Conservation (phyloP, 2,797 vertebrate species). For the Amblyopsis hoosieri region DNA sequence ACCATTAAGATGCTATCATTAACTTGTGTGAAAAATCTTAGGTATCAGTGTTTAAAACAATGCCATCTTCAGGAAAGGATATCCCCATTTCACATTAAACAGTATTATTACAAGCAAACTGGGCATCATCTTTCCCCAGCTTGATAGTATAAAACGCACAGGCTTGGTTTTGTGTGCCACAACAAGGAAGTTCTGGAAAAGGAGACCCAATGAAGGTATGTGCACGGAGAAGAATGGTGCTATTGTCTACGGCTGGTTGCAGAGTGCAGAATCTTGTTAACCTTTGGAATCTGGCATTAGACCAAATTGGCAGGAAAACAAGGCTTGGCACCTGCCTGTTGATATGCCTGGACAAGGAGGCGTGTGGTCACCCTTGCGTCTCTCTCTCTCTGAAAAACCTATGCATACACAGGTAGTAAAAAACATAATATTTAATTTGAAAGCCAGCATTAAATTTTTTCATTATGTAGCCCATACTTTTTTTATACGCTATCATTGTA, state of each 20-base stretch:
- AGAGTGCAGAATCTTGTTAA: constrained; percentile 71
- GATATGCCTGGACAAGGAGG: constrained; percentile 57
- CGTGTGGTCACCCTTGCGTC: constrained; percentile 48
- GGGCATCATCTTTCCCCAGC: constrained; percentile 45
- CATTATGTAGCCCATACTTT: too few species aligned
- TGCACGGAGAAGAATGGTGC: constrained; percentile 61
- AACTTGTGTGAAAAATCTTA: too few species aligned
- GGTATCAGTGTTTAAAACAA: constrained; percentile 1
- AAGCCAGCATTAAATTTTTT: constrained; percentile 3
- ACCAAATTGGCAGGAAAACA: constrained; percentile 58
- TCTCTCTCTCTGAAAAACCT: constrained; percentile 13
- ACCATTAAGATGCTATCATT: too few species aligned
- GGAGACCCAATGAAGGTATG: constrained; percentile 61
- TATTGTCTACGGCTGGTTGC: constrained; percentile 65
- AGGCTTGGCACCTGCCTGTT: constrained; percentile 64
- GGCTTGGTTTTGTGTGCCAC: constrained; percentile 57
- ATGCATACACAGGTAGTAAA: constrained; percentile 7
- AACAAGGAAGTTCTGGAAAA: constrained; percentile 56
- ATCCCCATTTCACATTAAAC: constrained; percentile 25
- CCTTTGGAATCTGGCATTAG: constrained; percentile 67
- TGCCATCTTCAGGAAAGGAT: constrained; percentile 4
- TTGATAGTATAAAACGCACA: constrained; percentile 46
- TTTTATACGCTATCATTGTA: neutral
- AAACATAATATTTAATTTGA: constrained; percentile 3
- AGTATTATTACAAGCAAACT: constrained; percentile 46